A percentile compares a stretch with the other conserved stretches of the same genome.
phyloP scores from a whole-genome alignment of 2,797 vertebrate genomes.

The Aeoliscus strigatus region DNA sequence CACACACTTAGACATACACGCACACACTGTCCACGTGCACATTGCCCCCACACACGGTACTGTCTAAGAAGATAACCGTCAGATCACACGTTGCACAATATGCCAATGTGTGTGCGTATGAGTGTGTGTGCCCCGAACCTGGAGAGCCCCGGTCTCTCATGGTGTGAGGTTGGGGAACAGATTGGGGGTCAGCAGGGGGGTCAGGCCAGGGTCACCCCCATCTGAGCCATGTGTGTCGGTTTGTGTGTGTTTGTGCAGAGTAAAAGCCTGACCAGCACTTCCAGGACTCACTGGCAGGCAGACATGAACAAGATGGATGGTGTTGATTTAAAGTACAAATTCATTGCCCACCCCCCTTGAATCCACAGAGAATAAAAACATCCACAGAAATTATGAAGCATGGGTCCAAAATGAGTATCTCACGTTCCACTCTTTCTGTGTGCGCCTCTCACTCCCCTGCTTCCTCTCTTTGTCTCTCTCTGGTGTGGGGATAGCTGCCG shows the following conservation, averaged over 20 bases:
- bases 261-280: conserved; percentile 51
- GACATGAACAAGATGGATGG: conserved; percentile 77
- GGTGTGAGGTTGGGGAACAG: conserved; percentile 78
- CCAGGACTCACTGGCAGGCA: conserved; percentile 57
- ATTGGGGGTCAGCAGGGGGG: conserved; percentile 81
- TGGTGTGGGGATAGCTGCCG: conserved; percentile 50
- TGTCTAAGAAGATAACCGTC: conserved; percentile 79
- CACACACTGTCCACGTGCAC: conserved; percentile 36
- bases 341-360: conserved; percentile 61
- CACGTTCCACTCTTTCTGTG: conserved; percentile 59
- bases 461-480: conserved; percentile 19
- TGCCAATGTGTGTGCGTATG: conserved; percentile 58
- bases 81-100: conserved; percentile 53
- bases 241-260: conserved; percentile 22
- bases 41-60: conserved; percentile 71
- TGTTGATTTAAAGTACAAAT: conserved; percentile 73
- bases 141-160: conserved; percentile 68
- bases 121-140: conserved; percentile 51
- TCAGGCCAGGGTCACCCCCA: conserved; percentile 78
- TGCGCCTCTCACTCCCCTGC: conserved; percentile 20
- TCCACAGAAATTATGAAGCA: conserved; percentile 65
- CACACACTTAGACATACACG: conserved; percentile 47
- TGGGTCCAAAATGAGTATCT: conserved; percentile 65
- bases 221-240: conserved; percentile 56
- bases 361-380: conserved; percentile 69